Evolutionary conservation across 2,113 vertebrate species (phyloP).

Genomic region (Andinoacara biseriatus): DNA sequence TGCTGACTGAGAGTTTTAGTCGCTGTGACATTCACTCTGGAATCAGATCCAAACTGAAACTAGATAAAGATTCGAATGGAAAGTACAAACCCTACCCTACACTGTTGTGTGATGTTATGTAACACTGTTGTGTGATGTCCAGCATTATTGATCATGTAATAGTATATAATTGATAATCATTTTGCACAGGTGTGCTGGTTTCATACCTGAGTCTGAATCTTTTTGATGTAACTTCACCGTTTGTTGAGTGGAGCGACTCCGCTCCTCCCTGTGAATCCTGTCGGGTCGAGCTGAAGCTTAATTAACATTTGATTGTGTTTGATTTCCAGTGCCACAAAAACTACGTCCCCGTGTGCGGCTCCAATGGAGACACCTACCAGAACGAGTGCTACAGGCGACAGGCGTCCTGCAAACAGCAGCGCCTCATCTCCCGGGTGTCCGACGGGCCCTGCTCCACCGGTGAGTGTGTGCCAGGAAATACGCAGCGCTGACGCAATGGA

Average conservation of each 20-base stretch:
- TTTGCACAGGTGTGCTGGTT: background rate
- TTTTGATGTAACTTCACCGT: too few relatives aligned
- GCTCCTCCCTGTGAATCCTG: accelerated
- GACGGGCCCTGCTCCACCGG: conserved; percentile 91
- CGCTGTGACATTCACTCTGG: too few relatives aligned
- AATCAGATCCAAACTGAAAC: background rate
- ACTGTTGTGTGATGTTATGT: too few relatives aligned
- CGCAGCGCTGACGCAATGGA: background rate
- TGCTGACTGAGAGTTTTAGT: background rate
- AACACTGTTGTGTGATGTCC: too few relatives aligned
- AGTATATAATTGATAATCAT: background rate
- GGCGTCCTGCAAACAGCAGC: conserved; percentile 94
- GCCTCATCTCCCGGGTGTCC: conserved; percentile 87
- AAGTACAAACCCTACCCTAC: too few relatives aligned
- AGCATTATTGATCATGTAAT: background rate
- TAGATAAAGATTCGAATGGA: too few relatives aligned
- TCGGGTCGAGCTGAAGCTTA: background rate
- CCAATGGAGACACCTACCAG: conserved; percentile 97
- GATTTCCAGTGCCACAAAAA: conserved; percentile 90
- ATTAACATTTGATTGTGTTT: conserved; percentile 46
- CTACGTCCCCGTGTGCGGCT: conserved; percentile 94
- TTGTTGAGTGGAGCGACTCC: background rate
- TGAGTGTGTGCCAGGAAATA: conserved; percentile 70
- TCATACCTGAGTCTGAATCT: background rate
- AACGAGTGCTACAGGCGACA: conserved; percentile 94